These are phyloP conservation scores for Keiferia lycopersicella DNA, from an alignment of 2,888 invertebrate genomes.

Conservation along the genomic window DNA sequence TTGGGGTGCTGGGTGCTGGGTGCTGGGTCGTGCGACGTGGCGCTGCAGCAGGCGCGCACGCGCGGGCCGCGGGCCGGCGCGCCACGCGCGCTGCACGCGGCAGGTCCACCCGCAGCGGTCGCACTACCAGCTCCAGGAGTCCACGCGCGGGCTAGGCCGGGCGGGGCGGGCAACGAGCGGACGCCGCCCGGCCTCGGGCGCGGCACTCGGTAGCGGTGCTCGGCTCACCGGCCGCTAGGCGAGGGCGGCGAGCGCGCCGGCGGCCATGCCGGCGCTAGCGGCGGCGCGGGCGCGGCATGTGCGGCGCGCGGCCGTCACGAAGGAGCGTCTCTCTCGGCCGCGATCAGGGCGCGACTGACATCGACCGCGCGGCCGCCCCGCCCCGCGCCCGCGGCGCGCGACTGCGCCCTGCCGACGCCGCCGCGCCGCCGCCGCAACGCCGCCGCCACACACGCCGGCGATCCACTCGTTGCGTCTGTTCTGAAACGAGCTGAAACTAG, in stretches of 20 bases:
- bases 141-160: slow-evolving; percentile 16
- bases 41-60: slow-evolving; percentile 23
- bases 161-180: slow-evolving; percentile 31
- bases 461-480: slow-evolving; percentile 3
- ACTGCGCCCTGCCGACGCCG: slow-evolving; percentile 33
- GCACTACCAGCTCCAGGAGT: slow-evolving; percentile 28
- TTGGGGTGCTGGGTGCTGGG: neutral
- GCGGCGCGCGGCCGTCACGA: slow-evolving; percentile 57
- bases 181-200: slow-evolving; percentile 34
- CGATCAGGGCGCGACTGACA: slow-evolving; percentile 64
- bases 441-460: slow-evolving; percentile 18
- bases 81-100: slow-evolving; percentile 31
- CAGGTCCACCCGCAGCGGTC: slow-evolving; percentile 36
- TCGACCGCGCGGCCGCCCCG: slow-evolving; percentile 42
- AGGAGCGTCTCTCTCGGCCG: slow-evolving; percentile 56
- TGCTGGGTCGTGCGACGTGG: slow-evolving; percentile 1
- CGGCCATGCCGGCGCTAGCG: slow-evolving; percentile 64
- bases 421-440: slow-evolving; percentile 33
- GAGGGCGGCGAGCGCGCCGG: slow-evolving; percentile 50
- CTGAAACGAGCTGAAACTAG: slow-evolving; percentile 12
- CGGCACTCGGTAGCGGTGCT: slow-evolving; percentile 33
- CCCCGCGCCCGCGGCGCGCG: slow-evolving; percentile 39
- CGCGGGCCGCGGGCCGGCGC: slow-evolving; percentile 25
- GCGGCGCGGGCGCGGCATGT: slow-evolving; percentile 60
- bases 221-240: slow-evolving; percentile 47